A percentile compares a stretch with the other conserved stretches of the same genome.
Evolutionary conservation across 1,140 invertebrate genomes (phyloP).

Genomic region (Drosophila setifemur): DNA sequence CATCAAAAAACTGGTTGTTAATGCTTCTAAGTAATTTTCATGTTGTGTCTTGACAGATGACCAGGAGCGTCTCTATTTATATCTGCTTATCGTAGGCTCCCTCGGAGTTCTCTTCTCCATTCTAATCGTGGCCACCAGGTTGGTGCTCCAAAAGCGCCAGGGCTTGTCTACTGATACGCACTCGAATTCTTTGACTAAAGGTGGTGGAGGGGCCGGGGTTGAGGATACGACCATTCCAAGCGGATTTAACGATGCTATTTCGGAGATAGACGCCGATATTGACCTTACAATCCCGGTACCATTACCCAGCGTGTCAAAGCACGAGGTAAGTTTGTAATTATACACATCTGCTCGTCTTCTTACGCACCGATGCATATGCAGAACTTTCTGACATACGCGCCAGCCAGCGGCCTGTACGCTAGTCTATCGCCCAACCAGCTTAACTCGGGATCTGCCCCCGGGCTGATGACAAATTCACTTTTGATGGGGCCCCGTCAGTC

Average conservation of each 20-base stretch:
- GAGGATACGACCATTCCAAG: conserved; percentile 86
- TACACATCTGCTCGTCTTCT: neutral
- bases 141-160: conserved; percentile 85
- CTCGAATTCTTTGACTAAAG: conserved; percentile 46
- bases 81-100: conserved; percentile 88
- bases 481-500: conserved; percentile 62
- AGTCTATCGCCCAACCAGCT: conserved; percentile 55
- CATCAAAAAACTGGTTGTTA: neutral
- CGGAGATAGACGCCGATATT: conserved; percentile 89
- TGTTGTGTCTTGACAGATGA: conserved; percentile 85
- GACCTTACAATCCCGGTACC: conserved; percentile 86
- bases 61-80: conserved; percentile 90
- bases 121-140: conserved; percentile 86
- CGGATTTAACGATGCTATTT: conserved; percentile 88
- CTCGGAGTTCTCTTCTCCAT: conserved; percentile 88
- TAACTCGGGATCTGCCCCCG: conserved; percentile 4
- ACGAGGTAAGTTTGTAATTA: conserved; percentile 57
- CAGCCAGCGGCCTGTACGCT: conserved; percentile 61
- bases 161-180: conserved; percentile 83
- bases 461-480: conserved; percentile 56
- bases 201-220: conserved; percentile 6
- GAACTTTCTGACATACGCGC: conserved; percentile 76
- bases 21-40: neutral
- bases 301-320: conserved; percentile 81
- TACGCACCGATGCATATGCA: conserved; percentile 17